Percentiles rank a stretch among this genome's conserved stretches.
Conservation (phyloP, 2,888 invertebrate species). For the Drosophila nr. perissopoda region DNA sequence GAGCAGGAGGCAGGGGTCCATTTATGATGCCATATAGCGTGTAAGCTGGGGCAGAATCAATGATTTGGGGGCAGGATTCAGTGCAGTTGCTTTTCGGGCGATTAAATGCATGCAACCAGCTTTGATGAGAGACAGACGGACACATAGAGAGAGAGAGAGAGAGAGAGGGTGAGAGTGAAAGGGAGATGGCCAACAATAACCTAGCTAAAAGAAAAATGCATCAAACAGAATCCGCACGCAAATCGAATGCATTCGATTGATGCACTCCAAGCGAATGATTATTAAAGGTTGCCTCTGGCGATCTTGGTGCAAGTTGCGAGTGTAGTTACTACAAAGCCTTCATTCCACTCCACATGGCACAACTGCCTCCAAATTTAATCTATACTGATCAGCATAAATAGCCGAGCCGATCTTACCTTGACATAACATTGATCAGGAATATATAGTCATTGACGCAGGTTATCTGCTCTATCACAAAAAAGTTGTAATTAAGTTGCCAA, state of each 20-base stretch:
- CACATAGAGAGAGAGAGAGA: background rate
- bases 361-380: background rate
- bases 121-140: conserved; percentile 20
- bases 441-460: background rate
- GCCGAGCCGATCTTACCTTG: background rate
- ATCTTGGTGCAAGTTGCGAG: background rate
- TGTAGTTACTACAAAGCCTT: no score
- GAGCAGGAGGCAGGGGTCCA: background rate
- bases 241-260: conserved; percentile 5
- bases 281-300: conserved; percentile 25
- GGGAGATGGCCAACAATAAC: conserved; percentile 30
- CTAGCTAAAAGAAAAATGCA: background rate
- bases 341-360: background rate
- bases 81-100: conserved; percentile 15
- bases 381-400: background rate
- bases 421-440: background rate
- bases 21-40: conserved; percentile 16
- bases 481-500: background rate
- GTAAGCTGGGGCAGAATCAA: background rate
- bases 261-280: no score
- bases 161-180: background rate
- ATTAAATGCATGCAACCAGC: conserved; percentile 43
- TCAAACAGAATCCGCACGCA: background rate
- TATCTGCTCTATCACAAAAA: background rate
- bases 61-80: background rate